Evolutionary conservation across 2,113 vertebrate genomes (phyloP).

Genomic region (Puffinus mauretanicus): DNA sequence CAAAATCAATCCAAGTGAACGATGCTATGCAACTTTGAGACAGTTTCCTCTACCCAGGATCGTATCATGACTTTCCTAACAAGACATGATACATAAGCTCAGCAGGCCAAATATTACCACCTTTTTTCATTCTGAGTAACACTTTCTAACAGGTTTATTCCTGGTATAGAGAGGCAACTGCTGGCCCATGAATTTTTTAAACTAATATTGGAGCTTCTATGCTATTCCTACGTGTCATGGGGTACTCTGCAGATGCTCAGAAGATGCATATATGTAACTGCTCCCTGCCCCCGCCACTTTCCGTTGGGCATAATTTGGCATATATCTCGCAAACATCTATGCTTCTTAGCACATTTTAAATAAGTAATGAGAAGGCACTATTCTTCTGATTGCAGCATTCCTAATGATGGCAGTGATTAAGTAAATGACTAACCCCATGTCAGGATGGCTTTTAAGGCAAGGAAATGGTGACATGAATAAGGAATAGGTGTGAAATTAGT

Average conservation of each 20-base stretch:
- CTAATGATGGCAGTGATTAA: not conserved
- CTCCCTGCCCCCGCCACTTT: not conserved
- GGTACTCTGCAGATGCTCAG: not conserved
- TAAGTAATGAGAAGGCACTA: not conserved
- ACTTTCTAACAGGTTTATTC: not conserved
- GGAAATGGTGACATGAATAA: not conserved
- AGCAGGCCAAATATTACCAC: not conserved
- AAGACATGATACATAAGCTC: not conserved
- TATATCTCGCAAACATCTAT: not conserved
- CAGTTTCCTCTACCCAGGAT: not conserved
- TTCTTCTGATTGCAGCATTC: not conserved
- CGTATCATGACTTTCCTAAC: not conserved
- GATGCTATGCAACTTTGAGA: not conserved
- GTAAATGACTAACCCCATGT: not conserved
- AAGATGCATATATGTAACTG: not conserved
- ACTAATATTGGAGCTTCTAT: not conserved
- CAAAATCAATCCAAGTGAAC: accelerated
- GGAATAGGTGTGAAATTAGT: not conserved
- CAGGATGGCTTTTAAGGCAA: not conserved
- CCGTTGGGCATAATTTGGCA: not conserved
- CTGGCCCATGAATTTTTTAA: not conserved
- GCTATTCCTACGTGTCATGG: accelerated
- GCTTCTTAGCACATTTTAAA: not conserved
- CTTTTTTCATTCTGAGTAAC: not conserved
- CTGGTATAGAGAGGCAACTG: not conserved